Base-by-base conservation (phyloP, 1,140 invertebrate genomes). In the Penaeus chinensis region DNA sequence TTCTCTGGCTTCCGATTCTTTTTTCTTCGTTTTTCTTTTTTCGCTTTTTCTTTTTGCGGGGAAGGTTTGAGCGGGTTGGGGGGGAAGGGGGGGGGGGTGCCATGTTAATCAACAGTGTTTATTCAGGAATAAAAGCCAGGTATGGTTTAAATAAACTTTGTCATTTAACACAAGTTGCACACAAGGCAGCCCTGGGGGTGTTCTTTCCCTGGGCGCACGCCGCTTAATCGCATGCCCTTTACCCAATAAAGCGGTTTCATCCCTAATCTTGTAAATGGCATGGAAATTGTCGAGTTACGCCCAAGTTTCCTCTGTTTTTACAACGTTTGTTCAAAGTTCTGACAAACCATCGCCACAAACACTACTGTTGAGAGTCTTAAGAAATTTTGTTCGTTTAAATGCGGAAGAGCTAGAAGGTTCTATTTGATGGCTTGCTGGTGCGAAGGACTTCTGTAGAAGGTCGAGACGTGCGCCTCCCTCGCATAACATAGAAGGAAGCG, bases 261-360 rank as follows among this genome's bases (percentile, higher is more conserved):
- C 77, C 82, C 66, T 83, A 83, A 83, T 83, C 82, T 83, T 83
- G 82, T 83, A 83, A 83, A 83, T 83, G 66, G 66, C 82, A 83
- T 71, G 37, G 82, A 83, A 83, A 83, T 83, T 66, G 82, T 66
- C 20, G 42, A 82, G 82, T 19, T 22, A 62, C n/a, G 66, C 37
- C 65, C 65, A 83, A 83, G 82, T 83, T 66, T 37, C 65, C 54
- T 24, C 54, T 69, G 63, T 83, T 83, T 82, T 71, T 71, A 60
- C 24, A 71, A 22, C 63, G 62, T 71, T 65, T 82, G 62, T 83
- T 66, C 37, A 54, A 54, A 54, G 54, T 54, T 61, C 47, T 60
- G 42, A 24, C 22, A 24, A 24, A 60, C 78, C 78, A 47, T 54
- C 22, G 54, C 54, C 54, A 54, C 54, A 54, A 54, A 54, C 54